A percentile compares a stretch with the other conserved stretches of the same genome.
These are phyloP conservation scores for Vulpes ferrilata DNA, from an alignment of 2,113 vertebrate genomes.

Conservation along the genomic window DNA sequence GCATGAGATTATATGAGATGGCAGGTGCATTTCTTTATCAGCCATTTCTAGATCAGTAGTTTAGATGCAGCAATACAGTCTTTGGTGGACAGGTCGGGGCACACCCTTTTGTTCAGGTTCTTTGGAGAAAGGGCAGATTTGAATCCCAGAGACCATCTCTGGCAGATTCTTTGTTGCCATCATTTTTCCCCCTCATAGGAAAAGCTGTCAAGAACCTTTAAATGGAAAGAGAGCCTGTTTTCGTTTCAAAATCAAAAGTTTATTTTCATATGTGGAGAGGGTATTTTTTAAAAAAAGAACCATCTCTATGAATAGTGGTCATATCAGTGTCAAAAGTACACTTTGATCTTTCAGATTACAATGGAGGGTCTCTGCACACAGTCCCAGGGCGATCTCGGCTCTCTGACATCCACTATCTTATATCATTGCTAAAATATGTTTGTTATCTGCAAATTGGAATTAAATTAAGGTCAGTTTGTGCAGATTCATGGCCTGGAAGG, in stretches of 20 bases:
- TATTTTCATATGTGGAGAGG: conserved; percentile 4
- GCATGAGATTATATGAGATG: not conserved
- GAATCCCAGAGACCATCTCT: not conserved
- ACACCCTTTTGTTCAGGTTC: not conserved
- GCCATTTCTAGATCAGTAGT: no score
- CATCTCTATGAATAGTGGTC: not conserved
- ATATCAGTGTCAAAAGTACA: not conserved
- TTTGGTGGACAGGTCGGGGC: not conserved
- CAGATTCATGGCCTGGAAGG: not conserved
- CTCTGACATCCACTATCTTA: not conserved
- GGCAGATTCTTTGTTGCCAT: not conserved
- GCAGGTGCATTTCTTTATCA: not conserved
- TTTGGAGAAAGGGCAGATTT: not conserved
- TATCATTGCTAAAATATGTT: not conserved
- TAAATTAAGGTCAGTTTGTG: not conserved
- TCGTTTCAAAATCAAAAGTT: not conserved
- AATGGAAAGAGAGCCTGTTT: not conserved
- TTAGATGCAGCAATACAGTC: not conserved
- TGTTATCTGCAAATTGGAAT: not conserved
- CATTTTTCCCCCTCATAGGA: not conserved
- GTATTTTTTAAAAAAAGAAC: not conserved
- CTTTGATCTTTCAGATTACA: conserved; percentile 47
- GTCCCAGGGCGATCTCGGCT: not conserved
- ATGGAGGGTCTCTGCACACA: not conserved
- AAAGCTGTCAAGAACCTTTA: not conserved